Percentiles rank a stretch among this genome's conserved stretches.
Conservation (phyloP, 30 jellyfish, hydroid and myxozoan species). For the Aurelia aurita complex sp. Pacific region DNA sequence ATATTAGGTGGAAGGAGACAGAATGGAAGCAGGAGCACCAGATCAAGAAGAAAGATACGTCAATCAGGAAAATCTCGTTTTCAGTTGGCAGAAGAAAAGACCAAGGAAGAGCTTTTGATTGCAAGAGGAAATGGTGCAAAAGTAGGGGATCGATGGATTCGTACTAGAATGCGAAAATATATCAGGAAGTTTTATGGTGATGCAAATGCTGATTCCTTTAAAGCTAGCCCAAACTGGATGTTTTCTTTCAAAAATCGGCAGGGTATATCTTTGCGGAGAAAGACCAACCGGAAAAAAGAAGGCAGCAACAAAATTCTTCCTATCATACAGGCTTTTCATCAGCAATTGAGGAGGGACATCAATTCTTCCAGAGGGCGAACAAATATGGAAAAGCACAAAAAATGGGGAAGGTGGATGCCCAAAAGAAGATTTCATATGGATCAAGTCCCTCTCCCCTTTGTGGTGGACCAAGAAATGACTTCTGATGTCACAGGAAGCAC, state of each 20-base stretch:
- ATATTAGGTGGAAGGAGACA: constrained; percentile 25
- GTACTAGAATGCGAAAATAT: constrained; percentile 14
- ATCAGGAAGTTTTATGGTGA: background rate
- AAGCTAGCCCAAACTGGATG: constrained; percentile 29
- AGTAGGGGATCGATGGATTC: constrained; percentile 18
- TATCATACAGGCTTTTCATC: too few species aligned
- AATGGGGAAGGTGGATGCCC: too few species aligned
- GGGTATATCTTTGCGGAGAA: constrained; percentile 8
- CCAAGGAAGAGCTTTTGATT: constrained; percentile 16
- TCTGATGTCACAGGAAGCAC: too few species aligned
- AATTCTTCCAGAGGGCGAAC: too few species aligned
- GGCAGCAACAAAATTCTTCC: too few species aligned
- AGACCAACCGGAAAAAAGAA: background rate
- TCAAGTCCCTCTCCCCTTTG: too few species aligned
- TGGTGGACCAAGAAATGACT: too few species aligned
- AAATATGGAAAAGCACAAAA: too few species aligned
- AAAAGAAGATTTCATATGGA: too few species aligned
- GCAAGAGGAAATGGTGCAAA: constrained; percentile 9
- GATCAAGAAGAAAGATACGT: constrained; percentile 7
- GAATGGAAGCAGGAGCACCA: constrained; percentile 41
- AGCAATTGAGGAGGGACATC: too few species aligned
- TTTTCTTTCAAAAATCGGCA: constrained; percentile 9
- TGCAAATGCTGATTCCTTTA: background rate
- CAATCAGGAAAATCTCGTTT: background rate
- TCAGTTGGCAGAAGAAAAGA: constrained; percentile 22